Evolutionary conservation across 1,140 invertebrate genomes (phyloP).

Genomic region (Octopus sinensis): DNA sequence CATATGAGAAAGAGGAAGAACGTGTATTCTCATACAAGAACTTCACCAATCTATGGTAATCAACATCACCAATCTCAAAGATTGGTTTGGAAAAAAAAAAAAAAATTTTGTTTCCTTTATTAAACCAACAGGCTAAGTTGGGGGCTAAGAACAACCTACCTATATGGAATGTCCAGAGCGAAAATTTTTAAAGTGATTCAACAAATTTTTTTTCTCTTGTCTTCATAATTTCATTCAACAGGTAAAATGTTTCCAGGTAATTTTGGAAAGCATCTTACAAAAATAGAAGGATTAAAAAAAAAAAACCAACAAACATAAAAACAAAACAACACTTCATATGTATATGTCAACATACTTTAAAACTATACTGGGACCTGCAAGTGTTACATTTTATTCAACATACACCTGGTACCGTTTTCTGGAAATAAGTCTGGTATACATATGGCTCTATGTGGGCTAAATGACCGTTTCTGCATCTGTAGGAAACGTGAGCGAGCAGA

Average conservation of each 20-base stretch:
- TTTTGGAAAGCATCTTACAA: not conserved
- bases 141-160: not conserved
- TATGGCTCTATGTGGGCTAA: not conserved
- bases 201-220: not conserved
- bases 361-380: conserved; percentile 8
- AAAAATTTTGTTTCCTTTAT: not conserved
- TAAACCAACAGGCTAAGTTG: not conserved
- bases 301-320: too few relatives aligned
- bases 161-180: not conserved
- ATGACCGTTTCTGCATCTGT: not conserved
- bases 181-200: not conserved
- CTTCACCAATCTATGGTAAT: too few relatives aligned
- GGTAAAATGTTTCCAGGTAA: not conserved
- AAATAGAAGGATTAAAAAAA: not conserved
- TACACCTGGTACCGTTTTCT: not conserved
- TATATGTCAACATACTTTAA: conserved; percentile 2
- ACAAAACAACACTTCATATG: conserved; percentile 1
- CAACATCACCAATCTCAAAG: too few relatives aligned
- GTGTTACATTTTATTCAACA: conserved; percentile 8
- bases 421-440: conserved; percentile 7
- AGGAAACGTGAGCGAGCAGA: not conserved
- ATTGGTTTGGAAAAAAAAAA: too few relatives aligned
- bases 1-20: not conserved
- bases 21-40: too few relatives aligned
- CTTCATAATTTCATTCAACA: not conserved